Evolutionary conservation across 2,113 vertebrate species (phyloP).

Genomic region (Setophaga petechia): DNA sequence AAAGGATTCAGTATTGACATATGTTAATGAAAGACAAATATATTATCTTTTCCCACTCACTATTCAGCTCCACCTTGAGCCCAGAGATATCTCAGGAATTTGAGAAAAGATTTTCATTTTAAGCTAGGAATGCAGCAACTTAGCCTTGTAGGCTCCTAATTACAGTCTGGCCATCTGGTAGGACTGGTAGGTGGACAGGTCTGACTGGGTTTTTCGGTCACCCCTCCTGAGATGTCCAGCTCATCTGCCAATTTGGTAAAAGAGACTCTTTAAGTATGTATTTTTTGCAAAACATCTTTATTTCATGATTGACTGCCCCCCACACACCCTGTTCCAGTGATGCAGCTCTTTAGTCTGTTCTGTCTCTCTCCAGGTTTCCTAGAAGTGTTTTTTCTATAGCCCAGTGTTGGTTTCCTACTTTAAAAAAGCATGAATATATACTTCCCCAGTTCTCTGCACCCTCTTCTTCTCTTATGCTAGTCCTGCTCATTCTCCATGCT

Average conservation of each 20-base stretch:
- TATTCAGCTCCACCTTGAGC: neutral
- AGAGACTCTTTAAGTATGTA: neutral
- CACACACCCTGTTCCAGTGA: neutral
- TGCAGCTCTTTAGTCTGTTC: neutral
- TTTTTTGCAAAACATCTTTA: neutral
- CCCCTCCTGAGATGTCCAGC: neutral
- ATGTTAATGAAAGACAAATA: neutral
- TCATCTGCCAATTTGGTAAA: neutral
- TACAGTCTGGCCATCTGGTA: neutral
- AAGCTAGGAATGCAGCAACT: neutral
- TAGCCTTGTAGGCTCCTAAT: neutral
- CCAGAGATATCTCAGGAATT: neutral
- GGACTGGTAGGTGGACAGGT: neutral
- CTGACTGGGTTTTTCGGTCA: neutral
- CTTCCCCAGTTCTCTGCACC: neutral
- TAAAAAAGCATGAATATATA: neutral
- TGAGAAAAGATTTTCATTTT: neutral
- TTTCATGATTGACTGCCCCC: neutral
- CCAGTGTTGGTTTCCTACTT: neutral
- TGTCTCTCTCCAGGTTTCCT: neutral
- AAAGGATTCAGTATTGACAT: neutral
- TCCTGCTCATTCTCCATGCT: neutral
- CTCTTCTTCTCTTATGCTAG: neutral
- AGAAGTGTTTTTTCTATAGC: neutral
- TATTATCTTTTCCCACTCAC: neutral